These are phyloP conservation scores for Helogale parvula DNA, from an alignment of 2,113 vertebrate species.

Conservation along the genomic window DNA sequence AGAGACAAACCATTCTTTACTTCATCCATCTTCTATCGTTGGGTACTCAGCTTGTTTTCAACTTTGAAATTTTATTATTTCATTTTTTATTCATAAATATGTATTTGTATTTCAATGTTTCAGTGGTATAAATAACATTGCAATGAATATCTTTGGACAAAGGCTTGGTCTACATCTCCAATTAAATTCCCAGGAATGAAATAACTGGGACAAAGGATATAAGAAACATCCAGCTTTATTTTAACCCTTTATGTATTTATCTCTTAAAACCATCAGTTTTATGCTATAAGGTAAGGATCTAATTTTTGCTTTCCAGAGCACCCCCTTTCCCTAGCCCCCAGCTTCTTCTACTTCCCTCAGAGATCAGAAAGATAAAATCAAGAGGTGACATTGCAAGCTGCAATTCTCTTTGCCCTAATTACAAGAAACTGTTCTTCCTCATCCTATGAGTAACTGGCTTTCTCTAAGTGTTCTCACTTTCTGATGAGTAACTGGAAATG, in stretches of 20 bases:
- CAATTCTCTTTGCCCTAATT: conserved; percentile 41
- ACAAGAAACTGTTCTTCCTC: conserved; percentile 31
- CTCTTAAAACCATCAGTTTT: neutral
- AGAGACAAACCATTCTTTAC: neutral
- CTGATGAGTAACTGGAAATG: conserved; percentile 58
- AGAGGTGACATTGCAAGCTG: neutral
- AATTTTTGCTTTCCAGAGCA: neutral
- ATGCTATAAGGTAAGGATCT: neutral
- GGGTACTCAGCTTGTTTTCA: conserved; percentile 19
- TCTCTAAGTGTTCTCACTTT: conserved; percentile 52
- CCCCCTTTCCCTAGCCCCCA: neutral
- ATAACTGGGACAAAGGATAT: neutral
- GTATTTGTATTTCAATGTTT: neutral
- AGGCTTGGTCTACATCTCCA: neutral
- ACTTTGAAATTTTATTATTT: neutral
- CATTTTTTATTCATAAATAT: conserved; percentile 2
- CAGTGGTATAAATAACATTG: neutral
- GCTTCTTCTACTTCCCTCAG: neutral
- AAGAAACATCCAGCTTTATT: neutral
- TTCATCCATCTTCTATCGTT: neutral
- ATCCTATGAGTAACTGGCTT: conserved; percentile 52
- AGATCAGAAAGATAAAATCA: neutral
- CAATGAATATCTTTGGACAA: neutral
- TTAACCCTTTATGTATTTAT: neutral
- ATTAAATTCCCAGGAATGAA: neutral